Conservation (phyloP, 2,797 vertebrate species). For the Vultur gryphus region DNA sequence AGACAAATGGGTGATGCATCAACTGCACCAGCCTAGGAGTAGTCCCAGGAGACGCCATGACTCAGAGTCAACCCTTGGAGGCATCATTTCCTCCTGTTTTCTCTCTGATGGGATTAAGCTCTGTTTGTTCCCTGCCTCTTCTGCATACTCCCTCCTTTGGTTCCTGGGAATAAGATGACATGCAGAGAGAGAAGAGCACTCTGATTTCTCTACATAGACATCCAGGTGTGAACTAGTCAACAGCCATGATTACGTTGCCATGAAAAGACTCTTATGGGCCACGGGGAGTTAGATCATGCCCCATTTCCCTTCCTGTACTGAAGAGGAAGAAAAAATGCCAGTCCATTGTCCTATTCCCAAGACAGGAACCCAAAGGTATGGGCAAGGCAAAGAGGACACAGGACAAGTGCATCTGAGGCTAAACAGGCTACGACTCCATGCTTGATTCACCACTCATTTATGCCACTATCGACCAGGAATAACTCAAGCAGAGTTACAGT, state of each 20-base stretch:
- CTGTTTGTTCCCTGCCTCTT: constrained; percentile 13
- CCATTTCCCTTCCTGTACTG: background rate
- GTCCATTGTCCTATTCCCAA: background rate
- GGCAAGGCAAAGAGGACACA: background rate
- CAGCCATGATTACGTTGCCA: background rate
- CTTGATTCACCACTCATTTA: background rate
- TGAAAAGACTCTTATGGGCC: background rate
- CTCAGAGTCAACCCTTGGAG: constrained; percentile 35
- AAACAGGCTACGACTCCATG: fast-evolving
- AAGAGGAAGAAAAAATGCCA: background rate
- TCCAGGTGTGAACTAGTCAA: background rate
- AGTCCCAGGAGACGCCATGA: constrained; percentile 44
- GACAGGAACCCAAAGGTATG: background rate
- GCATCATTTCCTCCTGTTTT: constrained; percentile 37
- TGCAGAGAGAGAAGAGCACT: background rate
- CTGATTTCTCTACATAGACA: background rate
- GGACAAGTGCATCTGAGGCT: background rate
- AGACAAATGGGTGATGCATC: constrained; percentile 29
- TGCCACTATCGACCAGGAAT: background rate
- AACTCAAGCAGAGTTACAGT: background rate
- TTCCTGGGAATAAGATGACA: background rate
- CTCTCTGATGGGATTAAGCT: constrained; percentile 23
- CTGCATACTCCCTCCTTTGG: background rate
- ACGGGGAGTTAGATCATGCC: background rate
- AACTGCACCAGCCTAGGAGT: constrained; percentile 22